Evolutionary conservation across 2,113 vertebrate genomes (phyloP), one percentile per base, ranked within the genome.

Genomic region (Microcebus murinus): DNA sequence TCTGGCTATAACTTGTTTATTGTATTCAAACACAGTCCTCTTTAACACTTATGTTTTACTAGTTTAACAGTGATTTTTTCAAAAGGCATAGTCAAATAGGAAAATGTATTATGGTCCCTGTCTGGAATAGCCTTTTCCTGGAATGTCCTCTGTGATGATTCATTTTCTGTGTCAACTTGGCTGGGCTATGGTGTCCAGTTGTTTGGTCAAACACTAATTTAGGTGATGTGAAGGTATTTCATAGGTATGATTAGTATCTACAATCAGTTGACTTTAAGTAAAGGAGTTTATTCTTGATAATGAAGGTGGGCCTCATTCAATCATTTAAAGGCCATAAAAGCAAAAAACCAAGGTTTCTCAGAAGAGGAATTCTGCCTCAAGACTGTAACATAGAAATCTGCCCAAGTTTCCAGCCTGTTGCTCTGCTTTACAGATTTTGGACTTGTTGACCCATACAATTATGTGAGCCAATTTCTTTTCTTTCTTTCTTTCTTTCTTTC

Each of bases 221-320:
- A 82, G 77, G 45, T 59, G 77, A 52, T 45, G 50, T 91, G 50
- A 85, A 85, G 45, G n/a, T 55, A 67, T 77, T 92, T 65, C 55
- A n/a, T 77, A 63, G n/a, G 76, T 92, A 59, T 76, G 34, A 61
- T 73, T 73, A 77, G 61, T 50, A 36, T 29, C 25, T 68, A 52
- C 45, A n/a, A 50, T 81, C 76, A 52, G 52, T 31, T 52, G 57
- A n/a, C 57, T 82, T 71, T 81, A 50, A 73, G 55, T 81, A 55
- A 82, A 88, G 63, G 57, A 65, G 27, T 63, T 65, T 74, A 34
- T 27, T 18, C 39, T 71, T 1, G 21, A 12, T 83, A 73, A 63
- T 65, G 63, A 65, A 61, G 25, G 63, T 65, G 27, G 63, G 63
- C 27, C 63, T 65, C 63, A 29, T 65, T 31, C 63, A 65, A 65